Evolutionary conservation across 2,797 vertebrate genomes (phyloP).

Genomic region (Loris lydekkerianus): DNA sequence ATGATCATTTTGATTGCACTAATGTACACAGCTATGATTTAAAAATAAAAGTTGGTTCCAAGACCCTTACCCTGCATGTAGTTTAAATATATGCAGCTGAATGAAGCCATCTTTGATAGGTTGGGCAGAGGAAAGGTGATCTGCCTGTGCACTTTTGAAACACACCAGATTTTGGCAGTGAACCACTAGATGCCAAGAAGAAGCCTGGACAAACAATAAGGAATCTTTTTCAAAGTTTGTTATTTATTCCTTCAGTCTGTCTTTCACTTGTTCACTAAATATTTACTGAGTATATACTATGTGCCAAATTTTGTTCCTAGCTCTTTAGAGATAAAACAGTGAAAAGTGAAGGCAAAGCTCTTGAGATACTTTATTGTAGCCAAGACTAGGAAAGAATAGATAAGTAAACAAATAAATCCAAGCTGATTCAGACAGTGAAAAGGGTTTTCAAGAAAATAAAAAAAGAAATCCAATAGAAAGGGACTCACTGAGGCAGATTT

Average conservation of each 20-base stretch:
- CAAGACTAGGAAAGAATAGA: background rate
- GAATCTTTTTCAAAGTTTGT: background rate
- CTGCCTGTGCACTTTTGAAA: background rate
- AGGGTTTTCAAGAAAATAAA: constrained; percentile 14
- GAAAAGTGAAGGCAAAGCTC: constrained; percentile 40
- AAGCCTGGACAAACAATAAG: background rate
- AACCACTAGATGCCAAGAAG: background rate
- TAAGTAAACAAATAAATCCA: background rate
- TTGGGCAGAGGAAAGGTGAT: background rate
- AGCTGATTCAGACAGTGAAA: background rate
- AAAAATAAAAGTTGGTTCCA: background rate
- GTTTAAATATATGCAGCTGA: background rate
- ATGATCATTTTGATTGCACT: background rate
- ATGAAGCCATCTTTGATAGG: background rate
- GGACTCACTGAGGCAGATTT: background rate
- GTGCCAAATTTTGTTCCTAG: background rate
- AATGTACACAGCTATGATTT: no score
- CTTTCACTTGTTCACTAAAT: background rate
- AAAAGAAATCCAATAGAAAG: background rate
- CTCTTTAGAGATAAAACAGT: background rate
- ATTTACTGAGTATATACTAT: background rate
- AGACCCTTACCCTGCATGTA: background rate
- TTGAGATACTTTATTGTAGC: background rate
- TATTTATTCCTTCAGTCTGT: background rate
- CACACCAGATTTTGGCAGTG: background rate